Percentiles rank a stretch among this genome's conserved stretches.
Evolutionary conservation across 1,140 invertebrate species (phyloP).

Genomic region (Rhyacophila brunnea): DNA sequence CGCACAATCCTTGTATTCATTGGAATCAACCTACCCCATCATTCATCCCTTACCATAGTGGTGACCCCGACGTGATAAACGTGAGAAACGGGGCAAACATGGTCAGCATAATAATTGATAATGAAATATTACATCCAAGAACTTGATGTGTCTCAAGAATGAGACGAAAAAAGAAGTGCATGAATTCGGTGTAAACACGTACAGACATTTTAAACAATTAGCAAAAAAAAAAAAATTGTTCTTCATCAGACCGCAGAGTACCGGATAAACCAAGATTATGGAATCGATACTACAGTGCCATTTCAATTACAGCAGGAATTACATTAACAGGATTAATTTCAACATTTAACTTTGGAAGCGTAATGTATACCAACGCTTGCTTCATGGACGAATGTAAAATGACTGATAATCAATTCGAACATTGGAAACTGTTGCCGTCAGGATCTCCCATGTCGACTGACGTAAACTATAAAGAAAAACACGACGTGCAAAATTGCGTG

Average conservation of each 20-base stretch:
- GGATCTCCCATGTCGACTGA: constrained; percentile 34
- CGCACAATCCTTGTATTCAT: too few relatives aligned
- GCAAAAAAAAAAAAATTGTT: constrained; percentile 10
- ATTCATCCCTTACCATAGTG: too few relatives aligned
- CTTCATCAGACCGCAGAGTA: background rate
- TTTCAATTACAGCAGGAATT: background rate
- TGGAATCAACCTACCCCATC: too few relatives aligned
- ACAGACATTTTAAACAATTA: too few relatives aligned
- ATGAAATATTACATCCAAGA: too few relatives aligned
- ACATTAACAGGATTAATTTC: constrained; percentile 13
- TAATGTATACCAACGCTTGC: constrained; percentile 37
- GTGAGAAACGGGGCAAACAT: too few relatives aligned
- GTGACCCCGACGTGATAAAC: too few relatives aligned
- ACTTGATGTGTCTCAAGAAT: too few relatives aligned
- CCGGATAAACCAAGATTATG: constrained; percentile 2
- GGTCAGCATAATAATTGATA: too few relatives aligned
- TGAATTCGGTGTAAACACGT: too few relatives aligned
- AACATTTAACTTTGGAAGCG: constrained; percentile 31
- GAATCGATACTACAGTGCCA: background rate
- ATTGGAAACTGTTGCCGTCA: constrained; percentile 37
- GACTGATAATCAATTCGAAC: constrained; percentile 41
- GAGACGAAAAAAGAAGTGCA: too few relatives aligned
- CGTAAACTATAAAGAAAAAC: constrained; percentile 37
- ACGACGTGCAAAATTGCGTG: constrained; percentile 18
- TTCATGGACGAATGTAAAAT: constrained; percentile 41